Conservation (phyloP, 2,113 vertebrate genomes). For the Pachypanchax playfairii region DNA sequence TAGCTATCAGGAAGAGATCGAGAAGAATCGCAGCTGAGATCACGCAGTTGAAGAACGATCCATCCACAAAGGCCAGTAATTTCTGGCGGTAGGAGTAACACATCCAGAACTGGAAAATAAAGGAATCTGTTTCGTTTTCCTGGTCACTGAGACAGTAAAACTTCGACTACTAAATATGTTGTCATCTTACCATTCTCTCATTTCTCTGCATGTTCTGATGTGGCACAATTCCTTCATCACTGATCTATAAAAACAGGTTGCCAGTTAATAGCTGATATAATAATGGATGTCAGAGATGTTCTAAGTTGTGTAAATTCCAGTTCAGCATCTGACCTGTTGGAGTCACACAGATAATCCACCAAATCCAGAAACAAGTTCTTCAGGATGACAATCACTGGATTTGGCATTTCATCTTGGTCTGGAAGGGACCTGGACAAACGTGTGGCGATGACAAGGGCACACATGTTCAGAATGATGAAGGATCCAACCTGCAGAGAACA, state of each 20-base stretch:
- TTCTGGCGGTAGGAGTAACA: accelerated
- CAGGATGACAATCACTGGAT: not conserved
- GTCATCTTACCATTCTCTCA: too few species aligned
- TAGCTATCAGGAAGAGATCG: not conserved
- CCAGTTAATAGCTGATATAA: too few species aligned
- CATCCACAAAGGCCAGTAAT: not conserved
- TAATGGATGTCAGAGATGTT: not conserved
- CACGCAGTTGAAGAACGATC: not conserved
- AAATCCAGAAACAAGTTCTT: too few species aligned
- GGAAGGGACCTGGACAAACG: not conserved
- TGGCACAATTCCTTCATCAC: not conserved
- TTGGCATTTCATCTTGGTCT: not conserved
- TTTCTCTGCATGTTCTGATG: too few species aligned
- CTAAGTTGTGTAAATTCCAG: not conserved
- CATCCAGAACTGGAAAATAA: not conserved
- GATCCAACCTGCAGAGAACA: constrained; percentile 9
- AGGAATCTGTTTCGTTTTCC: not conserved
- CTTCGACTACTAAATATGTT: too few species aligned
- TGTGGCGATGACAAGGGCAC: constrained; percentile 14
- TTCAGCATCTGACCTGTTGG: not conserved
- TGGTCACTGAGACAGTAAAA: not conserved
- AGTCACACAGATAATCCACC: not conserved
- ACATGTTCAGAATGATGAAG: constrained; percentile 23
- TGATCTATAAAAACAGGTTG: not conserved
- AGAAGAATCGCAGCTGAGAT: constrained; percentile 6